Percentiles rank a stretch among this genome's conserved stretches.
Conservation (phyloP, 64 coral and sea anemone species). For the Actinia equina region DNA sequence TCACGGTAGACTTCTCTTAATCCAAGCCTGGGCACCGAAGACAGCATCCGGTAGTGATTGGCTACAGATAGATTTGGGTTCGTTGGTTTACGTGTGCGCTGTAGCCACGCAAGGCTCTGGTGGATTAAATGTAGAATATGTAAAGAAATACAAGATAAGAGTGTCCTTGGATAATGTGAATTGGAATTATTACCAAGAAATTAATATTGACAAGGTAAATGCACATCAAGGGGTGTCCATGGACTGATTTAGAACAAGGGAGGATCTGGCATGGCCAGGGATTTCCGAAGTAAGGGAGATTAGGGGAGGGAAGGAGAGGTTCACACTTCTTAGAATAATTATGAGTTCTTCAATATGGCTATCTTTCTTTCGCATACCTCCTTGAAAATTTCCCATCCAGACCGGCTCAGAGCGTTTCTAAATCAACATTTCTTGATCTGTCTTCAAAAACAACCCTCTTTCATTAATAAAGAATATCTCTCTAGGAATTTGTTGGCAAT, state of each 20-base stretch:
- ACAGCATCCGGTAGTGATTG: background rate
- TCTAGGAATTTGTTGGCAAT: conserved; percentile 11
- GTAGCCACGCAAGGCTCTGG: background rate
- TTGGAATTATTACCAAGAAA: conserved; percentile 20
- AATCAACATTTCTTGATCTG: too few species aligned
- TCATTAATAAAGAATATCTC: background rate
- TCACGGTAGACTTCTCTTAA: background rate
- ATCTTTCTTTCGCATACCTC: too few species aligned
- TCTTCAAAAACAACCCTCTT: too few species aligned
- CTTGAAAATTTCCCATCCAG: too few species aligned
- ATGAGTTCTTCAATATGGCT: too few species aligned
- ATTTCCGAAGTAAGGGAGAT: too few species aligned
- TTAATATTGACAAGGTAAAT: conserved; percentile 21
- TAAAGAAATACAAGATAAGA: conserved; percentile 6
- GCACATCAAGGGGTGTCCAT: background rate
- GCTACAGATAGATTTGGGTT: conserved; percentile 29
- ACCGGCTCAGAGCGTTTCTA: too few species aligned
- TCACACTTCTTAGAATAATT: too few species aligned
- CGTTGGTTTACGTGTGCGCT: background rate
- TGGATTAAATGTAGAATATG: background rate
- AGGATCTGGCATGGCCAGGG: background rate
- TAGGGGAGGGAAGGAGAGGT: too few species aligned
- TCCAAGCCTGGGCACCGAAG: conserved; percentile 14
- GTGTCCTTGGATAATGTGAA: conserved; percentile 5
- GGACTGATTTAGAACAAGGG: background rate